Percentiles rank a stretch among this genome's conserved stretches.
phyloP scores from a whole-genome alignment of 2,888 invertebrate genomes.

The Heterodera filipjevi region DNA sequence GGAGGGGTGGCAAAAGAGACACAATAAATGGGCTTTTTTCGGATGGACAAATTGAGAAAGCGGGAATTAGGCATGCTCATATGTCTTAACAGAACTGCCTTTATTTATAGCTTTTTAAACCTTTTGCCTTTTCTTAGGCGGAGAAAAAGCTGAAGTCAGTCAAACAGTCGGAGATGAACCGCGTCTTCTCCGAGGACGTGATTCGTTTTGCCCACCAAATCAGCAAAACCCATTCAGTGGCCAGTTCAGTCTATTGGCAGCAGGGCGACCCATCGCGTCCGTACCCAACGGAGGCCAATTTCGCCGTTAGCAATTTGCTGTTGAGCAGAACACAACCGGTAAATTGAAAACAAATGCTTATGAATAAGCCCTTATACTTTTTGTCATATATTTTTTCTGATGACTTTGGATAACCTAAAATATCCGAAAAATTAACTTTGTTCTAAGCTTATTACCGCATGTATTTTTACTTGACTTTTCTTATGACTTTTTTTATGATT shows the following conservation, averaged over 20 bases:
- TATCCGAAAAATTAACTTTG: too few relatives aligned
- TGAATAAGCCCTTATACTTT: background rate
- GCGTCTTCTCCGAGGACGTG: constrained; percentile 55
- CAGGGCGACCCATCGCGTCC: constrained; percentile 60
- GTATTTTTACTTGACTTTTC: too few relatives aligned
- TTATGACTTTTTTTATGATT: too few relatives aligned
- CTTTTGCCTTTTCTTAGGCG: constrained; percentile 45
- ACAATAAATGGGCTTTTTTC: too few relatives aligned
- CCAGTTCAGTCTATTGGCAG: constrained; percentile 56
- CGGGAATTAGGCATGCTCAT: too few relatives aligned
- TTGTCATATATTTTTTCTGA: too few relatives aligned
- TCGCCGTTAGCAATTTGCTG: constrained; percentile 34
- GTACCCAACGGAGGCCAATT: constrained; percentile 62
- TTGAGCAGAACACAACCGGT: constrained; percentile 30
- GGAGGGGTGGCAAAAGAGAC: background rate
- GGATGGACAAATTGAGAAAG: too few relatives aligned
- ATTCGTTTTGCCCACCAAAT: constrained; percentile 58
- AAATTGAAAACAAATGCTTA: background rate
- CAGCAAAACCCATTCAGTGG: constrained; percentile 55
- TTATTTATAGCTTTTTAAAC: too few relatives aligned
- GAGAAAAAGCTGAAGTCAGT: constrained; percentile 51
- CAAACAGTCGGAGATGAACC: constrained; percentile 46
- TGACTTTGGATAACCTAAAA: too few relatives aligned
- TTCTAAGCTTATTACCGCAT: too few relatives aligned
- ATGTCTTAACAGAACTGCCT: too few relatives aligned